These are phyloP conservation scores for Phaetusa simplex DNA, from an alignment of 2,113 vertebrate genomes.

Conservation along the genomic window DNA sequence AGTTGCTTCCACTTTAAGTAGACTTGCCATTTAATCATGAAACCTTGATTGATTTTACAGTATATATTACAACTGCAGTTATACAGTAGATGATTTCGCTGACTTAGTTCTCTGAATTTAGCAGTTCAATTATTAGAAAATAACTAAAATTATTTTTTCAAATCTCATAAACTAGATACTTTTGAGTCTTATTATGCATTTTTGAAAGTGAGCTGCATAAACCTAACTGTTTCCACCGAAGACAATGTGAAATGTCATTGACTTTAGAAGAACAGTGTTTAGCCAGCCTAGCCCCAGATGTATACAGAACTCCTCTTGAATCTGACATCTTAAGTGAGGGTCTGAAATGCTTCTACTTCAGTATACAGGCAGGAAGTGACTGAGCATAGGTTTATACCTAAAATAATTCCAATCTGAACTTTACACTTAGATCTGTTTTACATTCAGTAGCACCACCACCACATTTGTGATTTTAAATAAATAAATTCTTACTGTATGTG, in stretches of 20 bases:
- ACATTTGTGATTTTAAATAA: neutral
- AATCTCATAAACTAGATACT: neutral
- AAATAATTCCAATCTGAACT: neutral
- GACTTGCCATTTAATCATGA: neutral
- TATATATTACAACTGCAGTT: neutral
- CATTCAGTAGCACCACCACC: neutral
- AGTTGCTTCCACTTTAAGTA: neutral
- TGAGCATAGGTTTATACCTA: neutral
- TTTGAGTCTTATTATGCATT: neutral
- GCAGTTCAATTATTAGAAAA: neutral
- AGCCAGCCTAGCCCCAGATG: neutral
- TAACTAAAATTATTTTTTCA: neutral
- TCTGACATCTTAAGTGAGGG: neutral
- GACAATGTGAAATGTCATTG: neutral
- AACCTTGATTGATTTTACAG: neutral
- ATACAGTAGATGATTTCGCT: neutral
- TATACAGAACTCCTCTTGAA: neutral
- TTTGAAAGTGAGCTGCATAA: neutral
- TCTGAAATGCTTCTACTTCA: neutral
- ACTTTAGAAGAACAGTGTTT: neutral
- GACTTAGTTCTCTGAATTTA: neutral
- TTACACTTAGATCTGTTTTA: neutral
- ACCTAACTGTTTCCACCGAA: neutral
- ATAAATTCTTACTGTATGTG: neutral
- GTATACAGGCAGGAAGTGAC: neutral